Percentiles rank a stretch among this genome's conserved stretches.
Evolutionary conservation across 2,113 vertebrate species (phyloP).

Genomic region (Perccottus glenii): DNA sequence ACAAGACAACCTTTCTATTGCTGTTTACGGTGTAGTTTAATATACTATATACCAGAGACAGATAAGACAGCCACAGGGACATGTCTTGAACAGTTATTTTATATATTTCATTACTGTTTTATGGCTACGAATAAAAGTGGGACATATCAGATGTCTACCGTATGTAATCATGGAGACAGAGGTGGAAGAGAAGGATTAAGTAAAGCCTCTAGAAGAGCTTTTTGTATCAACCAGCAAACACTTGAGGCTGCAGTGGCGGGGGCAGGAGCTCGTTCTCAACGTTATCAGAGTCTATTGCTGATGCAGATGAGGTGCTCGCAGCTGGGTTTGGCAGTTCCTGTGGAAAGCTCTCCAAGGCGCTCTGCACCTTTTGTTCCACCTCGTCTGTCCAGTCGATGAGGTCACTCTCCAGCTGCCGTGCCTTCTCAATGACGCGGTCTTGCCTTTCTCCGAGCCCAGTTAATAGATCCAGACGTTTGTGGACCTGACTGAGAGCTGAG

Average conservation of each 20-base stretch:
- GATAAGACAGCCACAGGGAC: not conserved
- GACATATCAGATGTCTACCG: conserved; percentile 1
- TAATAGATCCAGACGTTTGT: conserved; percentile 86
- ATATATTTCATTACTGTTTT: not conserved
- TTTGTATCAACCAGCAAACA: conserved; percentile 85
- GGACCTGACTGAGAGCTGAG: conserved; percentile 83
- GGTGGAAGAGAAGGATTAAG: conserved; percentile 11
- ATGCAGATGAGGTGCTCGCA: conserved; percentile 64
- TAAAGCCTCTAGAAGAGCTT: conserved; percentile 16
- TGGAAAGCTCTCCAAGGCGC: conserved; percentile 86
- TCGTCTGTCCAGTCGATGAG: conserved; percentile 96
- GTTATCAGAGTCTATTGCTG: conserved; percentile 95
- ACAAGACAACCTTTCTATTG: not conserved
- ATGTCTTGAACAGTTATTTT: not conserved
- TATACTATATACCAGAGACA: not conserved
- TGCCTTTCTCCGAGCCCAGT: conserved; percentile 87
- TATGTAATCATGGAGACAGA: conserved; percentile 22
- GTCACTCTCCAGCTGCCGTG: conserved; percentile 89
- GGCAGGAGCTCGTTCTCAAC: conserved; percentile 92
- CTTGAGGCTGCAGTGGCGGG: conserved; percentile 91
- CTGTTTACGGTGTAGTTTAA: not conserved
- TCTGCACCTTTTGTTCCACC: conserved; percentile 87
- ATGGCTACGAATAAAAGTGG: conserved; percentile 9
- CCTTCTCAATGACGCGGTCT: conserved; percentile 85
- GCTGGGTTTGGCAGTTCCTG: conserved; percentile 74